Base-by-base conservation (phyloP, 2,888 invertebrate species). In the Xestia ashworthii region DNA sequence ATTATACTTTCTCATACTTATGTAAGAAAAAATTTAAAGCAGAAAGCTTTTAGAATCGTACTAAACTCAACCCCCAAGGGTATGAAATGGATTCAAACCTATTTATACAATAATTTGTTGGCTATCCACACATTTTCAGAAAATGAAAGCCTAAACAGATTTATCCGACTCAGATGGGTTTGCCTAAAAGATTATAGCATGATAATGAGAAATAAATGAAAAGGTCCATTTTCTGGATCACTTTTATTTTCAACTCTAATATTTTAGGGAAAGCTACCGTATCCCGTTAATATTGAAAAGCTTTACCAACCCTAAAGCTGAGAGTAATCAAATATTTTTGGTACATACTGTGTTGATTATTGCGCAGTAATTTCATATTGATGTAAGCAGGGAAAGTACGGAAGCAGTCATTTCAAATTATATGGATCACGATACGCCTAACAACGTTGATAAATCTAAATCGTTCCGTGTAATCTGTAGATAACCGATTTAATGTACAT, bases 201-300 rank as follows among this genome's bases (percentile, higher is more conserved):
- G 62, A 74, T 82, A 73, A 85, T 81, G 81, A 81, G 74, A 74
- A 85, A 74, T 62, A 85, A 84, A 84, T 84, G 58, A 84, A 80
- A 83, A 55, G 46, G 32, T 67, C 38, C 71, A 32, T 67, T 68
- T 73, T 84, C 9, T 25, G 22, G 22, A 19, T 25, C 16, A 44
- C 22, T 84, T 79, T 67, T 60, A 67, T 82, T 82, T 82, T 76
- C 38, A 48, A 62, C 50, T 66, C 11, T n/a, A 65, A 82, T 62
- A 75, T 66, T 81, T 75, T 81, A 64, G 32, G 53, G 14, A 55
- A 50, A 50, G 50, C 50, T 66, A 14, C 53, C 64, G 32, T 38
- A 66, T 76, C 2, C 74, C 65, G 77, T 53, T 22, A 67, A 62
- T 44, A 50, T 71, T 71, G 44, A 68, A 81, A 67, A 62, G 44